These are phyloP conservation scores for Ariolimax columbianus DNA, from an alignment of 2,888 invertebrate genomes.

Conservation along the genomic window DNA sequence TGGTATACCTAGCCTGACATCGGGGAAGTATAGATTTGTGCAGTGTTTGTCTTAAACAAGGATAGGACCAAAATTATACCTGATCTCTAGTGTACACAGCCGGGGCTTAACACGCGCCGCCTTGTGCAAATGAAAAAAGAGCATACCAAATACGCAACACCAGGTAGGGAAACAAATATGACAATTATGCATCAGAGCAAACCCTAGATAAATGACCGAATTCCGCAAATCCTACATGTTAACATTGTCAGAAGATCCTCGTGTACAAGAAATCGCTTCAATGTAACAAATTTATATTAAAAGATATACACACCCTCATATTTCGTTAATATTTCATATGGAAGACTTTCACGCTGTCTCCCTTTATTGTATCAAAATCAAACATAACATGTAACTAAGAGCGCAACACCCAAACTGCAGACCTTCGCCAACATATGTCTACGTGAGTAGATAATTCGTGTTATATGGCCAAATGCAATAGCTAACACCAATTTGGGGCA, in stretches of 20 bases:
- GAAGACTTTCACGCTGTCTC: too few relatives aligned
- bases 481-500: too few relatives aligned
- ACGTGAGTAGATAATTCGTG: too few relatives aligned
- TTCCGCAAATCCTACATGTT: background rate
- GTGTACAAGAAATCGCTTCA: too few relatives aligned
- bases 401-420: too few relatives aligned
- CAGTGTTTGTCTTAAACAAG: background rate
- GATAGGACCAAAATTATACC: background rate
- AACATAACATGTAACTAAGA: too few relatives aligned
- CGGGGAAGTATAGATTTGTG: background rate
- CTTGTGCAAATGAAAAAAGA: slow-evolving; percentile 2
- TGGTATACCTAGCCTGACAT: background rate
- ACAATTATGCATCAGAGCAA: background rate
- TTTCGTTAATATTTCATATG: too few relatives aligned
- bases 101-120: background rate
- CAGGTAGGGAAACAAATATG: background rate
- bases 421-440: too few relatives aligned
- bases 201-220: background rate
- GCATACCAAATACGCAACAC: background rate
- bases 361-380: too few relatives aligned
- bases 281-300: too few relatives aligned
- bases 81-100: background rate
- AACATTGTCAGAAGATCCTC: background rate
- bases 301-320: too few relatives aligned
- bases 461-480: too few relatives aligned